Evolutionary conservation across 2,113 vertebrate species (phyloP), one percentile per base, ranked within the genome.

Genomic region (Prunella himalayana): DNA sequence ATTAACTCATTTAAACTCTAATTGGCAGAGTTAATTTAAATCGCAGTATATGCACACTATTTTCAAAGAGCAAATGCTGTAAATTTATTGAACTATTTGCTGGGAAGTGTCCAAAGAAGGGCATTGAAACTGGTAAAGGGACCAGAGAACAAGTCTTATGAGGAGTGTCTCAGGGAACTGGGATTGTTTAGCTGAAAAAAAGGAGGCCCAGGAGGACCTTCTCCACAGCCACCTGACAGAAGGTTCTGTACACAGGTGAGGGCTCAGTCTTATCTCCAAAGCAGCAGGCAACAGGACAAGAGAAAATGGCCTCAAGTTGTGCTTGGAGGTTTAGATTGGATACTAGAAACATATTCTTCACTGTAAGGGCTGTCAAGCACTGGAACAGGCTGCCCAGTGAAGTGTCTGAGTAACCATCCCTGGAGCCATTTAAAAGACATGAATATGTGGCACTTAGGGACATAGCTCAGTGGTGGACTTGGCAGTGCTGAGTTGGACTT

Each of bases 1-100:
- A 82, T 75, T 80, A 92, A 73, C 68, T 94, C 81, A 60, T 66
- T 92, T 91, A 95, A 96, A 77, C 50, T 70, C 73, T 59, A 95
- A 88, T 83, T 88, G 61, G 45, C 63, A 91, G 54, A 45, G 13
- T 85, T 94, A 93, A 79, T 86, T 83, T 49, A 94, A 71, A 60
- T 65, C 8, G 12, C 59, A 61, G 33, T 77, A 69, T 12, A 83
- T 6, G 21, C 23, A 88, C 12, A 22, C 15, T 72, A 65, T 69
- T 88, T 90, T 81, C 59, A 83, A 90, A 85, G n/a, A 83, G 31
- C 13, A 82, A 95, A 69, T 66, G 53, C 39, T 42, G 14, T n/a
- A 80, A 72, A 85, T 79, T 79, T 65, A 49, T 53, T 64, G 22
- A 82, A 68, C 65, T 70, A 33, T 86, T 79, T 39, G 3, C 50